phyloP scores from a whole-genome alignment of 2,113 vertebrate genomes.

The Microcebus ravelobensis region DNA sequence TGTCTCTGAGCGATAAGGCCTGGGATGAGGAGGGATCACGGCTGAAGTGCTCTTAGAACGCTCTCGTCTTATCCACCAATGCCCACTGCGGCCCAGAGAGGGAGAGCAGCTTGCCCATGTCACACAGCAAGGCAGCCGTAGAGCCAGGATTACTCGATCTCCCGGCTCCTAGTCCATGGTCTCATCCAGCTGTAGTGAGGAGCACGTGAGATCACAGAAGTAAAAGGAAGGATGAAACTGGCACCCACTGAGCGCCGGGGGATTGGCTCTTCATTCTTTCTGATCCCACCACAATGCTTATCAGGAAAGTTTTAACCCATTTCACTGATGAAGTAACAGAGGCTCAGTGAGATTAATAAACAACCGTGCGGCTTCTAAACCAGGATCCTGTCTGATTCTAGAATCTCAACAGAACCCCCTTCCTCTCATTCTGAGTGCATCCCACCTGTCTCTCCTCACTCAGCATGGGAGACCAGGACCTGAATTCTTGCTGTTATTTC shows the following conservation, averaged over 20 bases:
- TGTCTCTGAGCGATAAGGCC: slow-evolving; percentile 2
- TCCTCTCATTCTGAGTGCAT: background rate
- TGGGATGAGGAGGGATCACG: background rate
- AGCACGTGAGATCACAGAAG: background rate
- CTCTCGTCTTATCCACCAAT: background rate
- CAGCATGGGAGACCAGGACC: background rate
- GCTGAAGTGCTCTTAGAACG: background rate
- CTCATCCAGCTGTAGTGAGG: background rate
- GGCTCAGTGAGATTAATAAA: background rate
- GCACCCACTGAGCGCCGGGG: background rate
- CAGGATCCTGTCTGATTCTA: background rate
- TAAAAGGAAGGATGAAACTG: background rate
- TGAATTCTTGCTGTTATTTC: background rate
- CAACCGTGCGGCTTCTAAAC: background rate
- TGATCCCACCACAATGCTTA: background rate
- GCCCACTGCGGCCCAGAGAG: background rate
- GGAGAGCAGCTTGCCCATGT: background rate
- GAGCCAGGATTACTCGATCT: background rate
- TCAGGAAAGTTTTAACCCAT: background rate
- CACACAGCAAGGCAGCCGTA: background rate
- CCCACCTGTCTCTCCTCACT: background rate
- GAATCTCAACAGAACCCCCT: background rate
- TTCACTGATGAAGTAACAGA: background rate
- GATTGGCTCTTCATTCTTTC: background rate
- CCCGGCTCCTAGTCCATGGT: no score